Evolutionary conservation across 1,140 invertebrate species (phyloP), one percentile per base, ranked within the genome.

Genomic region (Aphaenogaster rudis): DNA sequence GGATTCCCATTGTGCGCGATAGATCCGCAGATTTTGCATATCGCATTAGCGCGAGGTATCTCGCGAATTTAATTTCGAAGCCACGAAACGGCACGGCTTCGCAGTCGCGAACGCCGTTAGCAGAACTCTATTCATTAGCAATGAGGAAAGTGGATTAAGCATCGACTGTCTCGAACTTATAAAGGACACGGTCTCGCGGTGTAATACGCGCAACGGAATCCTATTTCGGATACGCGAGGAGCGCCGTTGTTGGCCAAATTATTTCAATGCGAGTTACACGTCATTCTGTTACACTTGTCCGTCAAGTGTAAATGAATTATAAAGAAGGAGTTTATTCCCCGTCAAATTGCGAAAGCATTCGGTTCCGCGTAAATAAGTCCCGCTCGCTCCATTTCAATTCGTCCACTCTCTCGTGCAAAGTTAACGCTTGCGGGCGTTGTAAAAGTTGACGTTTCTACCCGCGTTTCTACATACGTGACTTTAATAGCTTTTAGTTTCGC

Each of bases 1-100:
- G 17, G 66, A 45, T 28, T 52, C 54, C 5, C 52, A 61, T 74
- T 74, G 71, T 28, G 61, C 61, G 57, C 86, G 67, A 59, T 67
- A 71, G 52, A 59, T 88, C 28, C 54, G 52, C 45, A 69, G 50
- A 82, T 82, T 82, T 74, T 59, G 86, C 82, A 88, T 84, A 88
- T 74, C 86, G 61, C 61, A 84, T 88, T 88, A 88, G 64, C 63
- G 69, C 69, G 77, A 69, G 52, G 77, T 78, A 39, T 64, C 57
- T 74, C 17, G 21, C 63, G 86, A 72, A 81, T 87, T 63, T 71
- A 64, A 87, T 88, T 76, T 28, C 42, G 69, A 66, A 87, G 63
- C 87, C 77, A 80, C 76, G 59, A 82, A 88, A 52, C 59, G 28
- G 54, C 72, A 77, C 48, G 45, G 57, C 33, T 54, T 42, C 50